Conservation (phyloP, 2,113 vertebrate species). For the Zosterops borbonicus region DNA sequence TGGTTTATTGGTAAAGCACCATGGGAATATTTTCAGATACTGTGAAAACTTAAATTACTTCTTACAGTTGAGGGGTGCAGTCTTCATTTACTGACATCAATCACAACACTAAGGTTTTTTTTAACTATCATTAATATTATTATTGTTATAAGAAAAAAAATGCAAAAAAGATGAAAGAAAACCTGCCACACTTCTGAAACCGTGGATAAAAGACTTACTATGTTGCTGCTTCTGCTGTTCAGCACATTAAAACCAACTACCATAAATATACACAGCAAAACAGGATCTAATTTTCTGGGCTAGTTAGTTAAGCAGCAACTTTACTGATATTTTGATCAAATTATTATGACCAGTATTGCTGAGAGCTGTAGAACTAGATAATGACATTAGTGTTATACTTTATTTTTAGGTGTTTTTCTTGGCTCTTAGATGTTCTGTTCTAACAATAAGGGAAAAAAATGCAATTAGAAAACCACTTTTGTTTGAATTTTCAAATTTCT, state of each 20-base stretch:
- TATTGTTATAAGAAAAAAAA: not conserved
- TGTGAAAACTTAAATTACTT: not conserved
- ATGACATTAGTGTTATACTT: not conserved
- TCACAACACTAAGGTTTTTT: not conserved
- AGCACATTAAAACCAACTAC: not conserved
- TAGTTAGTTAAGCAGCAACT: not conserved
- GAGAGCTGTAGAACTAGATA: not conserved
- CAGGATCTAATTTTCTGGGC: not conserved
- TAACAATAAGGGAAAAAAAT: not conserved
- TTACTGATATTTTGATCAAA: not conserved
- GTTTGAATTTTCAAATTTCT: not conserved
- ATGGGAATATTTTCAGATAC: not conserved
- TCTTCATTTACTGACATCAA: not conserved
- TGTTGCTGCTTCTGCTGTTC: not conserved
- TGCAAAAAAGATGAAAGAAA: conserved; percentile 33
- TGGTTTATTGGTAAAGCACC: not conserved
- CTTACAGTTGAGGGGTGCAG: not conserved
- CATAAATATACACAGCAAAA: not conserved
- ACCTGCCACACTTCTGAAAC: not conserved
- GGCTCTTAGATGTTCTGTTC: not conserved
- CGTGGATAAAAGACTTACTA: not conserved
- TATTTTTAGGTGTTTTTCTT: not conserved
- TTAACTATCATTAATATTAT: not conserved
- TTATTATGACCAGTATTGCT: not conserved
- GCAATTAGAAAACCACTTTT: not conserved